Evolutionary conservation across 2,888 invertebrate species (phyloP).

Genomic region (Scaptomyza flava): DNA sequence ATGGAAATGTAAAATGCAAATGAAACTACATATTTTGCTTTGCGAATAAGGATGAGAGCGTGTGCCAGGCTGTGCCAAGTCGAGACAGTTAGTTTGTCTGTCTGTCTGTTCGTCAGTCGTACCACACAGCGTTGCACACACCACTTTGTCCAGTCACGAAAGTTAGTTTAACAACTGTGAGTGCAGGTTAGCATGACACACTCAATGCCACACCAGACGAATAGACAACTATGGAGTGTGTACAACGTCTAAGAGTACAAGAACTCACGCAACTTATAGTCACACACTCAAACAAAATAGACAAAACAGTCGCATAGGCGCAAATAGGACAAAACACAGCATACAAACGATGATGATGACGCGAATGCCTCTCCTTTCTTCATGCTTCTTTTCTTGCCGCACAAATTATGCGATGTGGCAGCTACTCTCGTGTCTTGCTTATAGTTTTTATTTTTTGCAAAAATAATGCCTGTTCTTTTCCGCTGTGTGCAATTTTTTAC

Average conservation of each 20-base stretch:
- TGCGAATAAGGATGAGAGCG: conserved; percentile 18
- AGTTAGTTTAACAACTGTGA: conserved; percentile 67
- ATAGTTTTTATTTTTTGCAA: conserved; percentile 11
- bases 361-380: no score
- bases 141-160: conserved; percentile 75
- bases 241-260: conserved; percentile 64
- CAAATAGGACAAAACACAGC: conserved; percentile 6
- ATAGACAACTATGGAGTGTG: conserved; percentile 51
- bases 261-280: conserved; percentile 68
- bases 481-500: conserved; percentile 50
- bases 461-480: conserved; percentile 6
- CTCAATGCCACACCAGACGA: conserved; percentile 53
- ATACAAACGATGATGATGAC: background rate
- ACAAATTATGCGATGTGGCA: conserved; percentile 34
- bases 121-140: conserved; percentile 21
- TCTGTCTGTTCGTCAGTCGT: background rate
- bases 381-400: background rate
- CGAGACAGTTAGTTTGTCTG: conserved; percentile 23
- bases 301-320: conserved; percentile 22
- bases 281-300: conserved; percentile 43
- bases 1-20: conserved; percentile 78
- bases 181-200: conserved; percentile 68
- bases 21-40: conserved; percentile 62
- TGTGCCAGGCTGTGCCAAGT: conserved; percentile 63
- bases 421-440: conserved; percentile 38